Base-by-base conservation (phyloP, 1,140 invertebrate genomes). In the Dufourea novaeangliae region DNA sequence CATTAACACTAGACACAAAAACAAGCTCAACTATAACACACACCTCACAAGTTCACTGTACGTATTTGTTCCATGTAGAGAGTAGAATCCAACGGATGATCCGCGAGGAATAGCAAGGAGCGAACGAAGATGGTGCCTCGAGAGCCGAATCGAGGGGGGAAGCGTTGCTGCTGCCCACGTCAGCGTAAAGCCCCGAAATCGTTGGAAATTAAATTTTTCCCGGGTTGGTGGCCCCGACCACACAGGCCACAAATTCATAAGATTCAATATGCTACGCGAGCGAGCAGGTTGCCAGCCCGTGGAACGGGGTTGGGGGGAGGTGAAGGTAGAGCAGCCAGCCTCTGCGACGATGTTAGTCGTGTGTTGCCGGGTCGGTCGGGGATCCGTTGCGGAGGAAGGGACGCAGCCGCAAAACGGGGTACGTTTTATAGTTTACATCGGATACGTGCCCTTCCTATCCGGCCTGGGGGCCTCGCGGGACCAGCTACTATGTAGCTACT, bases 191-290 rank as follows among this genome's bases (percentile, higher is more conserved):
- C 61, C n/a, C 74, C 71, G 81, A 85, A 89, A 87, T 89, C 83
- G 88, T 83, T 83, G 82, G 83, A 88, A 90, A 90, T 89, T 88
- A 88, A 89, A 89, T 89, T 90, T 90, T 86, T 87, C 78, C 77
- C 68, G 82, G 75, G 79, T 71, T n/a, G 82, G 68, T 77, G 67
- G n/a, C 46, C 72, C 74, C 62, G 69, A 84, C 81, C 83, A 66
- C 81, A 79, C 80, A 64, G 66, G 82, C 85, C 87, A 84, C 86
- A 87, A 88, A 90, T 90, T 90, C 88, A 89, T 90, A 90, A 90
- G 89, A 90, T 90, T 90, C 89, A 90, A 90, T 90, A 90, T 90
- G 87, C 84, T 85, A 85, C 79, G 85, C 83, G 79, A 89, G 84
- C 85, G 86, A 90, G 84, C 83, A 72, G 74, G 75, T 81, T 81